Base-by-base conservation (phyloP, 2,113 vertebrate species). In the Archocentrus centrarchus region DNA sequence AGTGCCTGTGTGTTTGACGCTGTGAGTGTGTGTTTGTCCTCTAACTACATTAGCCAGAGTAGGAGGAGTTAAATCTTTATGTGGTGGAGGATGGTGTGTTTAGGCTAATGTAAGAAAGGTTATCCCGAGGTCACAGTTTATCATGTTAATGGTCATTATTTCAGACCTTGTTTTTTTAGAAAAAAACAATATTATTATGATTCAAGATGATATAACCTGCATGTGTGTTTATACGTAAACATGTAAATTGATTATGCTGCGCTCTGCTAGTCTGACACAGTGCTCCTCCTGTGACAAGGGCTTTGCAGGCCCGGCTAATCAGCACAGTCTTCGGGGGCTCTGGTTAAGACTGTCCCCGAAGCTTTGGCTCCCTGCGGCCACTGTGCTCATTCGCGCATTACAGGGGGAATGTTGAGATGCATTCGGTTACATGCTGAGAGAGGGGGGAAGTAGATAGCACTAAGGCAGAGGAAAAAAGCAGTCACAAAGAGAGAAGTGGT, bases 271-370 rank as follows among this genome's bases (percentile, higher is more conserved):
- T 88, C 88, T 82, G 89, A 88, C 86, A 87, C 83, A 32, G 82
- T 53, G 80, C 85, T 88, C 91, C 90, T 91, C 88, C 89, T 86
- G 87, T 84, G 81, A 90, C 87, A 83, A 79, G 78, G 84, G 85
- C 81, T 93, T 92, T 93, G 75, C 27, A 55, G 84, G 81, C 91
- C 84, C 60, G 41, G 70, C 81, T 90, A 91, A 93, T 92, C 91
- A 86, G 60, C 70, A 13, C 24, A 55, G 85, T 75, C 92, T 61
- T 86, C 47, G 53, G 88, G 90, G 86, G 78, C 77, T 87, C 77
- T 75, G 84, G 66, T 68, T 90, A 89, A 92, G 82, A 68, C 83
- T 37, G 81, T 89, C 92, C 91, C 90, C 1, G 44, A 90, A 85
- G 90, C 88, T 78, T 53, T 35, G 55, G 81, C 73, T 80, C 86